Conservation (phyloP, 2,113 vertebrate genomes). For the Oncorhynchus clarkii region DNA sequence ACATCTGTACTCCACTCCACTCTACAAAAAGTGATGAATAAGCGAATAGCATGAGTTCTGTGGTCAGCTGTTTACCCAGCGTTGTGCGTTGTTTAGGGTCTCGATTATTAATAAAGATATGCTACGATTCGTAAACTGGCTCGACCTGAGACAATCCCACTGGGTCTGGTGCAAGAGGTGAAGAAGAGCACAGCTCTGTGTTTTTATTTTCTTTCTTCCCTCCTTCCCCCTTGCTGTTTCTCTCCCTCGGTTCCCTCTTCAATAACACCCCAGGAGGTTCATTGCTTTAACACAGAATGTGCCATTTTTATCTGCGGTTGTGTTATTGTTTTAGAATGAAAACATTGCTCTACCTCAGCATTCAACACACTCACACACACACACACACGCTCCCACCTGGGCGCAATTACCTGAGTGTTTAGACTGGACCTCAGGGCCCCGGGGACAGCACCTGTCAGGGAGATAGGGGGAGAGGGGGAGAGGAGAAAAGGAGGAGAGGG, state of each 20-base stretch:
- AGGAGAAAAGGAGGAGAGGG: not conserved
- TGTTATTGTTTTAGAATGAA: constrained; percentile 51
- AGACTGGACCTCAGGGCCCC: constrained; percentile 6
- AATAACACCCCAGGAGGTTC: constrained; percentile 36
- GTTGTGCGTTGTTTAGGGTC: not conserved
- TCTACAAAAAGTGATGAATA: constrained; percentile 34
- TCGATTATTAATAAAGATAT: constrained; percentile 23
- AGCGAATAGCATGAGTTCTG: constrained; percentile 23
- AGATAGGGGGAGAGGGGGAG: not conserved
- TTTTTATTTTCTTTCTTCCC: constrained; percentile 12
- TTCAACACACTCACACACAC: not conserved
- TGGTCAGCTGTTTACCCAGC: constrained; percentile 19
- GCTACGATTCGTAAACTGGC: not conserved
- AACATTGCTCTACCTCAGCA: constrained; percentile 44
- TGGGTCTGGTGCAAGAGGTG: not conserved
- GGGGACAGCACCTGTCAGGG: constrained; percentile 35
- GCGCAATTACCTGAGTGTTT: constrained; percentile 46
- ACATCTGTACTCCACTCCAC: constrained; percentile 3
- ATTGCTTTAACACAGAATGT: constrained; percentile 16
- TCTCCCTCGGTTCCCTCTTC: constrained; percentile 24
- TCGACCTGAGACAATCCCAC: not conserved
- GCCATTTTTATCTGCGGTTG: constrained; percentile 24
- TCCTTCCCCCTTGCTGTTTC: constrained; percentile 16
- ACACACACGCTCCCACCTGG: constrained; percentile 23
- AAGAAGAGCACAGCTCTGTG: not conserved